Evolutionary conservation across 2,888 invertebrate species (phyloP).

Genomic region (Clostera curtula): DNA sequence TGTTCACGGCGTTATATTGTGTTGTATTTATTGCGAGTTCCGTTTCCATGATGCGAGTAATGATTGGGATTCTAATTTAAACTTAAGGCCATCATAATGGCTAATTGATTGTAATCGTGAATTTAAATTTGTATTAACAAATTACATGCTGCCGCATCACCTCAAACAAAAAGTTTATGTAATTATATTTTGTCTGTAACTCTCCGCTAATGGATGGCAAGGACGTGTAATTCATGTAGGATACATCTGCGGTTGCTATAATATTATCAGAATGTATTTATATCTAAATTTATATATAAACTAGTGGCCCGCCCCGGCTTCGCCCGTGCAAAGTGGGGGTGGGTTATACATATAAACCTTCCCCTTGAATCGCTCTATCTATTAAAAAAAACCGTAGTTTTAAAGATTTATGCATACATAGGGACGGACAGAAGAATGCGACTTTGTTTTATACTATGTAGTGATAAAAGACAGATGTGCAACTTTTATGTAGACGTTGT

Average conservation of each 20-base stretch:
- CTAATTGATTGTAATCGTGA: constrained; percentile 39
- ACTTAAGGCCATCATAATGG: constrained; percentile 33
- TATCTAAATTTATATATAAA: constrained; percentile 14
- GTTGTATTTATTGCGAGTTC: constrained; percentile 7
- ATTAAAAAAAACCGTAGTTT: no score
- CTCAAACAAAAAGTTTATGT: constrained; percentile 24
- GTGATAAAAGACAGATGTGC: no score
- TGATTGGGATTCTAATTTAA: constrained; percentile 32
- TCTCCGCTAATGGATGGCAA: constrained; percentile 27
- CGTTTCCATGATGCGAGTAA: constrained; percentile 13
- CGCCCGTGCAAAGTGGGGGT: no score
- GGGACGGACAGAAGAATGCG: no score
- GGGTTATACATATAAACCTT: no score
- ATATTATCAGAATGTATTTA: constrained; percentile 18
- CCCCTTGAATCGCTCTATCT: no score
- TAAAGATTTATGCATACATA: no score
- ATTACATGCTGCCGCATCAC: constrained; percentile 29
- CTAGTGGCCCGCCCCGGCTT: no score
- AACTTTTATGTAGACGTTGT: no score
- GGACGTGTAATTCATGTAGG: constrained; percentile 28
- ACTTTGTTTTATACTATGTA: no score
- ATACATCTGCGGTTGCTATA: constrained; percentile 19
- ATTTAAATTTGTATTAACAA: constrained; percentile 37
- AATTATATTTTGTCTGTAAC: constrained; percentile 33
- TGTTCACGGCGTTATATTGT: no score